phyloP scores from a whole-genome alignment of 2,888 invertebrate species.

The Lasioglossum malachurum region DNA sequence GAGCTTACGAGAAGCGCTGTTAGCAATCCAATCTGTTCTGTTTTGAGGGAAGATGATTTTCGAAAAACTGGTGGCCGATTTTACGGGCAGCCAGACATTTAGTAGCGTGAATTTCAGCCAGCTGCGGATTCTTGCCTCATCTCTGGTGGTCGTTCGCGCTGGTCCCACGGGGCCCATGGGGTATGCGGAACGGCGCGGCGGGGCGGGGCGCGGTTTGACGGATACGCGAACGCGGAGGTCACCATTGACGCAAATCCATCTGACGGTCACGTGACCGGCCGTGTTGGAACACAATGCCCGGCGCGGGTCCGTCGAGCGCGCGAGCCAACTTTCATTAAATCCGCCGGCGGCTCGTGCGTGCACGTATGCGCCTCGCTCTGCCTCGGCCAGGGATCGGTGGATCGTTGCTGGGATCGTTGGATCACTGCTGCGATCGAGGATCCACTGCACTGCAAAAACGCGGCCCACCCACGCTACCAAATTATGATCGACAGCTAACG shows the following conservation, averaged over 20 bases:
- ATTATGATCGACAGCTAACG: slow-evolving; percentile 68
- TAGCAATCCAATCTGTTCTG: neutral
- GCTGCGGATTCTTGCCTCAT: slow-evolving; percentile 45
- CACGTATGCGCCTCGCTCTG: neutral
- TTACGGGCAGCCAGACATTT: neutral
- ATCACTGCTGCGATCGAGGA: neutral
- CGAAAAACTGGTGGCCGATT: neutral
- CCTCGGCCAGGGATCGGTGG: neutral
- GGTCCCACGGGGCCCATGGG: slow-evolving; percentile 58
- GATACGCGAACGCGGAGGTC: slow-evolving; percentile 88
- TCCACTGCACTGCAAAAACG: slow-evolving; percentile 11
- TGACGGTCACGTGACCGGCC: slow-evolving; percentile 86
- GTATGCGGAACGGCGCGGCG: slow-evolving; percentile 76
- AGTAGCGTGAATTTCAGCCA: neutral
- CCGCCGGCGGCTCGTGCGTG: slow-evolving; percentile 42
- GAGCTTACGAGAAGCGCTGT: neutral
- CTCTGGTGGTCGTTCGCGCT: slow-evolving; percentile 33
- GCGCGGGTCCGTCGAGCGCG: slow-evolving; percentile 12
- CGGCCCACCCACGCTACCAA: slow-evolving; percentile 67
- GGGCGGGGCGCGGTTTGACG: slow-evolving; percentile 83
- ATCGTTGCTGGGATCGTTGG: neutral
- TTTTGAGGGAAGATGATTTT: neutral
- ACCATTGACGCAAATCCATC: slow-evolving; percentile 90
- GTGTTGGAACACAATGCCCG: slow-evolving; percentile 72
- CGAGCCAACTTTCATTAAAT: slow-evolving; percentile 73